Base-by-base conservation (phyloP, 2,888 invertebrate genomes). In the Lithodes maja region DNA sequence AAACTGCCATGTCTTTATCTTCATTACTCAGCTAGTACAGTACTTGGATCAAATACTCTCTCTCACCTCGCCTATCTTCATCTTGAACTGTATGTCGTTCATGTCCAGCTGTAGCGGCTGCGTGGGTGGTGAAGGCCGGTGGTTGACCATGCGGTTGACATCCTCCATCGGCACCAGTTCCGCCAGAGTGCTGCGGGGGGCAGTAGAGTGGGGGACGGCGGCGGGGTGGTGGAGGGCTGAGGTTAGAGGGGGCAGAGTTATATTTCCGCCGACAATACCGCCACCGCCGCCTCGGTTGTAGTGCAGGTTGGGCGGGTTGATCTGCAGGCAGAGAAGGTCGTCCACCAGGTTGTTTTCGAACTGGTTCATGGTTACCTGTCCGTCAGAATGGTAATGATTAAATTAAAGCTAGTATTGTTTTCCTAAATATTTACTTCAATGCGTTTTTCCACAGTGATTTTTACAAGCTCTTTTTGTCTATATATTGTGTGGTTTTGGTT, bases 11-110 rank as follows among this genome's bases (percentile, higher is more conserved):
- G 33, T 33, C 33, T 33, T 33, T 33, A 33, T 33, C 33, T 33
- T 33, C 33, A 33, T 33, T 33, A 33, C 33, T 33, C 33, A 33
- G 33, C 33, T 33, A 33, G 33, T 33, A 33, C 33, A 0, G 33
- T 33, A 33, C 33, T 33, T 33, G 33, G 33, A 33, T 33, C 33
- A 33, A 33, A 33, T 33, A 33, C 33, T 33, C 33, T 33, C 7
- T n/a, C 77, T 50, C 71, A 90, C 90, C 90, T 90, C 87, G 3
- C 90, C 90, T 50, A 90, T 87, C 33, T 61, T 77, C 52, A 85
- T 85, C 54, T 54, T 80, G 33, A 90, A 85, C 71, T 79, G 50
- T 9, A 90, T 78, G 15, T 79, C 83, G 1, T 79, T 77, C 83
- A 83, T 87, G 54, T 83, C 87, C 15, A 87, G 84, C 49, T 85